These are phyloP conservation scores for Lithobates pipiens DNA, from an alignment of 2,797 vertebrate genomes.

Conservation along the genomic window DNA sequence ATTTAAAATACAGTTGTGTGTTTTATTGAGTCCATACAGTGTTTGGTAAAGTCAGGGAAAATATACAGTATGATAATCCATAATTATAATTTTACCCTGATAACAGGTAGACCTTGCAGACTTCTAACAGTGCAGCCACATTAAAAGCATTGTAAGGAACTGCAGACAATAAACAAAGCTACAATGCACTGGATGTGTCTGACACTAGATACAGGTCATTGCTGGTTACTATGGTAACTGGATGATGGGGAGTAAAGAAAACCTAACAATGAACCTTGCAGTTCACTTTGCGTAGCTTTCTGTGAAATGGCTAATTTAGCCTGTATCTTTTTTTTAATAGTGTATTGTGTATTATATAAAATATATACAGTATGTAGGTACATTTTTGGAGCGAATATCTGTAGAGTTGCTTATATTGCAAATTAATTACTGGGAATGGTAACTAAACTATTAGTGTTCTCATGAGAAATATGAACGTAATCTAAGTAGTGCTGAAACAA, in stretches of 20 bases:
- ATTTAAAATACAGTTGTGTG: too few species aligned
- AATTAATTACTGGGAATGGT: not conserved
- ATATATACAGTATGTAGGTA: too few species aligned
- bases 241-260: conserved; percentile 1
- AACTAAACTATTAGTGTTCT: not conserved
- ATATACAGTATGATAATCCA: not conserved
- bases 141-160: not conserved
- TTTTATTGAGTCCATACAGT: too few species aligned
- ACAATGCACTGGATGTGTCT: conserved; percentile 17
- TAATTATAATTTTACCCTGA: not conserved
- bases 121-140: not conserved
- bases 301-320: not conserved
- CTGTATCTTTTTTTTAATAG: not conserved
- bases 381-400: too few species aligned
- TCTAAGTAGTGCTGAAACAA: too few species aligned
- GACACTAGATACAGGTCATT: conserved; percentile 35
- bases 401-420: not conserved
- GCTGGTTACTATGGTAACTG: conserved; percentile 33
- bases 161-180: conserved; percentile 13
- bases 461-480: not conserved
- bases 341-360: not conserved
- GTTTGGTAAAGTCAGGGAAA: not conserved
- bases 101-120: not conserved
- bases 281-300: not conserved
- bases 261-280: not conserved